Evolutionary conservation across 2,888 invertebrate genomes (phyloP), one percentile per base, ranked within the genome.

Genomic region (Bibio marci): DNA sequence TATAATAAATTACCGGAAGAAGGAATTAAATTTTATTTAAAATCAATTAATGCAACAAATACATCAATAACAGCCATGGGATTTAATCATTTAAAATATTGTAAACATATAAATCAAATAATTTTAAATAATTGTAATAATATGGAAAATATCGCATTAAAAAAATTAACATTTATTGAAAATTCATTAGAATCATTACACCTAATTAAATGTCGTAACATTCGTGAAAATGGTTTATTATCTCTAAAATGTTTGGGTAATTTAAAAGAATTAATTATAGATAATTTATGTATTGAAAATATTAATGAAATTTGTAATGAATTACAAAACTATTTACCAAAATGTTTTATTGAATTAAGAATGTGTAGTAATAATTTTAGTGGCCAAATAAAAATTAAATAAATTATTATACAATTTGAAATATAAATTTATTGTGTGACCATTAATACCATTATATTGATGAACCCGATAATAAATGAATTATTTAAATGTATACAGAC

Each of bases 41-140:
- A 76, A 32, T 81, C 78, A 58, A 75, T 94, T 37, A 81, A 90
- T 65, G 90, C 80, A 1, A 70, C 79, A 3, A 71, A 80, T 48
- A 74, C 90, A 11, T 77, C 79, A 17, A 77, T 92, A 45, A 86
- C 80, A 67, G 72, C 76, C 53, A 69, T 80, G 53, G 94, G 94
- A 17, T 86, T 94, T 59, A 62, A 70, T 38, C 81, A 94, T 62
- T 71, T 94, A 49, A 66, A 64, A 51, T 80, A 78, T 18, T 80
- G 90, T 50, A 69, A 72, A 34, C 58, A 71, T 49, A 67, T 92
- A 32, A 64, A 70, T 40, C 78, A 72, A 52, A 69, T 91, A 2
- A 73, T 76, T 43, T 67, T 92, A 15, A 72, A 82, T 50, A 71
- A 75, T 34, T 80, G 80, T 55, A 62, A 60, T 38, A 85, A 86